Evolutionary conservation across 1,140 invertebrate species (phyloP).

Genomic region (Thaumetopoea pityocampa): DNA sequence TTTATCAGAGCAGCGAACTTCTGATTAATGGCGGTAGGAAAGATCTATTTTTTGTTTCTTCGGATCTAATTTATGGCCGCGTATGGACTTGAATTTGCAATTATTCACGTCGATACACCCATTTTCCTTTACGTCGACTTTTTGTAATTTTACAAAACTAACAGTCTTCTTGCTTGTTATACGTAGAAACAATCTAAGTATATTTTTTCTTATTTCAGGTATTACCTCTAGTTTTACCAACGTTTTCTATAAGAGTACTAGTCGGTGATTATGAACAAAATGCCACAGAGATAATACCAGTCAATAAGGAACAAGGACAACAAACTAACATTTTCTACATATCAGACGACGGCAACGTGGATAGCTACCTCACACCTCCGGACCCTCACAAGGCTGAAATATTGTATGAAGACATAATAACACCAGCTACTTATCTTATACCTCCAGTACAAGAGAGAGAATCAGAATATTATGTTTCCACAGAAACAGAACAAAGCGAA

Average conservation of each 20-base stretch:
- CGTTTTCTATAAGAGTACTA: conserved; percentile 47
- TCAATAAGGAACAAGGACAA: conserved; percentile 20
- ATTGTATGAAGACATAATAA: conserved; percentile 27
- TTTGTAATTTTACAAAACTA: too few relatives aligned
- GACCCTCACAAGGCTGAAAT: conserved; percentile 36
- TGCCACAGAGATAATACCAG: conserved; percentile 17
- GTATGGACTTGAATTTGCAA: too few relatives aligned
- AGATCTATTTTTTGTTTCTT: too few relatives aligned
- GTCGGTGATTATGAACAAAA: conserved; percentile 34
- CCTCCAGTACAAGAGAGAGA: conserved; percentile 44
- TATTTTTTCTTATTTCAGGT: conserved; percentile 43
- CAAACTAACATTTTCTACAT: conserved; percentile 38
- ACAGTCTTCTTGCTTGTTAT: too few relatives aligned
- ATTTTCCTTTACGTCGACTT: too few relatives aligned
- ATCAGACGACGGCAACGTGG: conserved; percentile 32
- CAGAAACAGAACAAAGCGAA: conserved; percentile 44
- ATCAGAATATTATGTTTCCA: conserved; percentile 37
- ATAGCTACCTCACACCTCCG: conserved; percentile 50
- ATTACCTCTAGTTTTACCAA: conserved; percentile 22
- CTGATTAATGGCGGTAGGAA: too few relatives aligned
- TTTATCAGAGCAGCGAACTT: too few relatives aligned
- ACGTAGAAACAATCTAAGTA: too few relatives aligned
- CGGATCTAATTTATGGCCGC: too few relatives aligned
- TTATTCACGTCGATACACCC: too few relatives aligned
- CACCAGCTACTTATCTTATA: conserved; percentile 52